These are phyloP conservation scores for Pseudomugil tenellus DNA, from an alignment of 2,797 vertebrate species.

Conservation along the genomic window DNA sequence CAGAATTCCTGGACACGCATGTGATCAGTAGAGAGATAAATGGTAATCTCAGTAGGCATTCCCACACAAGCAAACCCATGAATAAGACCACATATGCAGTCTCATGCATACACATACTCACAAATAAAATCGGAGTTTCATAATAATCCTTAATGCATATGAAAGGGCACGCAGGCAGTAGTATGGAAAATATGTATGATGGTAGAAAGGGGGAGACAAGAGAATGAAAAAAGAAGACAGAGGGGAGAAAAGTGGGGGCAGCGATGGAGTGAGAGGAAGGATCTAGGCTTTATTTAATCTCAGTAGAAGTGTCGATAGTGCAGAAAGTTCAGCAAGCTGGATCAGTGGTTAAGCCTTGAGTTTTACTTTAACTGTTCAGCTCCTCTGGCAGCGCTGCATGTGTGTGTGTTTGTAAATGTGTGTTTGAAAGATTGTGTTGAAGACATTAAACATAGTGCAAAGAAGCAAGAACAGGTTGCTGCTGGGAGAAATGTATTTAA, in stretches of 20 bases:
- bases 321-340: slow-evolving; percentile 82
- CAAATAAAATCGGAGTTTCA: slow-evolving; percentile 58
- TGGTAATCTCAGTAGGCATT: slow-evolving; percentile 58
- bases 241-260: slow-evolving; percentile 23
- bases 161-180: slow-evolving; percentile 59
- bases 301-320: slow-evolving; percentile 79
- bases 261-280: slow-evolving; percentile 61
- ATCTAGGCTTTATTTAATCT: slow-evolving; percentile 80
- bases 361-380: slow-evolving; percentile 76
- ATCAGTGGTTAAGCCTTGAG: slow-evolving; percentile 77
- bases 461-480: slow-evolving; percentile 61
- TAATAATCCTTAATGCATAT: slow-evolving; percentile 70
- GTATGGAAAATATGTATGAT: slow-evolving; percentile 58
- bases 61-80: slow-evolving; percentile 58
- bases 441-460: slow-evolving; percentile 70
- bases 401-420: slow-evolving; percentile 27
- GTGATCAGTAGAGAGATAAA: slow-evolving; percentile 73
- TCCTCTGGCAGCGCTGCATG: slow-evolving; percentile 57
- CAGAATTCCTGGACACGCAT: slow-evolving; percentile 67
- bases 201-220: slow-evolving; percentile 18
- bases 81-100: slow-evolving; percentile 31
- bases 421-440: slow-evolving; percentile 48
- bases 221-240: slow-evolving; percentile 16
- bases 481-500: slow-evolving; percentile 76
- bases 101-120: slow-evolving; percentile 66